phyloP scores from a whole-genome alignment of 2,888 invertebrate genomes.

The Rapana venosa region DNA sequence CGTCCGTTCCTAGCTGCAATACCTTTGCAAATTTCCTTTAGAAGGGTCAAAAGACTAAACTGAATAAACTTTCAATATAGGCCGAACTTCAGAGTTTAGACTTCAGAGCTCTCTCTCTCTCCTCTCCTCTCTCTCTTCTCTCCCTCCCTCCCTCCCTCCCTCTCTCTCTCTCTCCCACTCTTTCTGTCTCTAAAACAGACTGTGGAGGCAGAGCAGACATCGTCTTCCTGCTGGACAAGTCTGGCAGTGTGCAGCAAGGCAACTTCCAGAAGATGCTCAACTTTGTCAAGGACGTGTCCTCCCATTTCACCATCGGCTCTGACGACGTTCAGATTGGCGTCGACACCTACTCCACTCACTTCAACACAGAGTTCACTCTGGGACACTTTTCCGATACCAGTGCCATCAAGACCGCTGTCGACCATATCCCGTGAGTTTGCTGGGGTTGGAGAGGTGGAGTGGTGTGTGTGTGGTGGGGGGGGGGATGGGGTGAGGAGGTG shows the following conservation, averaged over 20 bases:
- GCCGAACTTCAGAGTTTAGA: too few relatives aligned
- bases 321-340: conserved; percentile 60
- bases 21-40: too few relatives aligned
- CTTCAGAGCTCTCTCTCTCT: conserved; percentile 1
- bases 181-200: conserved; percentile 34
- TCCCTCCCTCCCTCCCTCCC: neutral
- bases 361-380: conserved; percentile 63
- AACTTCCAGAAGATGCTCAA: conserved; percentile 65
- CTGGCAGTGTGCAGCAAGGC: conserved; percentile 63
- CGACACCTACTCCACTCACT: conserved; percentile 61
- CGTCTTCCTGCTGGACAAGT: conserved; percentile 67
- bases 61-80: too few relatives aligned
- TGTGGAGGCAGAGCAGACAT: conserved; percentile 68
- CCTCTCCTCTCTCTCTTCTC: neutral
- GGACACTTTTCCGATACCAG: conserved; percentile 53
- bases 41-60: too few relatives aligned
- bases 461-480: too few relatives aligned
- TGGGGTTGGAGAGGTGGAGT: too few relatives aligned
- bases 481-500: too few relatives aligned
- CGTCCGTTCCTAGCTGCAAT: too few relatives aligned
- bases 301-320: conserved; percentile 61
- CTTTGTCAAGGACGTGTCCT: conserved; percentile 62
- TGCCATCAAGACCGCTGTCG: conserved; percentile 32
- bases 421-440: conserved; percentile 24
- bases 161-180: neutral